phyloP scores from a whole-genome alignment of 2,113 vertebrate genomes.

The Stomatorhinus ivindoensis region DNA sequence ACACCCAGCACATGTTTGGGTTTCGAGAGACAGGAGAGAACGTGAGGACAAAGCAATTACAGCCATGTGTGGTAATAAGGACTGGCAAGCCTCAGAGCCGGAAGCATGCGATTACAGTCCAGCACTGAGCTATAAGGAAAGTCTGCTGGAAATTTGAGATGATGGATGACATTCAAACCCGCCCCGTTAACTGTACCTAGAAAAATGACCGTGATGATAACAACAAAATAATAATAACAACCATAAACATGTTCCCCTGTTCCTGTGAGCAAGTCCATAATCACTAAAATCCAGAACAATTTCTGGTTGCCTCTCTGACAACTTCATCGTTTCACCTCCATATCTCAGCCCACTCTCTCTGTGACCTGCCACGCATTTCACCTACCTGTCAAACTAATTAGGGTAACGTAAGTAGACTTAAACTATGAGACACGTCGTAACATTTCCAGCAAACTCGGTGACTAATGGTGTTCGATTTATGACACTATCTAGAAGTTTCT shows the following conservation, averaged over 20 bases:
- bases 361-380: not conserved
- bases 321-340: not conserved
- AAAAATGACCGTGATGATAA: not conserved
- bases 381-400: constrained; percentile 3
- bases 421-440: not conserved
- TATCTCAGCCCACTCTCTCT: not conserved
- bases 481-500: constrained; percentile 2
- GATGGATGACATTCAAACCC: not conserved
- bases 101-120: not conserved
- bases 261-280: not conserved
- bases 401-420: constrained; percentile 1
- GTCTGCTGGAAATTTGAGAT: not conserved
- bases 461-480: not conserved
- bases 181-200: not conserved
- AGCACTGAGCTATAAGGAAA: not conserved
- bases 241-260: not conserved
- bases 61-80: not conserved
- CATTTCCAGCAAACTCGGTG: not conserved
- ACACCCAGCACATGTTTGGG: not conserved
- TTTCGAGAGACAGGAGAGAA: not conserved
- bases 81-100: not conserved
- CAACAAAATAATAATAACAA: not conserved
- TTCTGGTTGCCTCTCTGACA: not conserved
- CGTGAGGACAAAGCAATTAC: not conserved
- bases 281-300: not conserved